Conservation (phyloP, 2,113 vertebrate species). For the Propithecus coquereli region DNA sequence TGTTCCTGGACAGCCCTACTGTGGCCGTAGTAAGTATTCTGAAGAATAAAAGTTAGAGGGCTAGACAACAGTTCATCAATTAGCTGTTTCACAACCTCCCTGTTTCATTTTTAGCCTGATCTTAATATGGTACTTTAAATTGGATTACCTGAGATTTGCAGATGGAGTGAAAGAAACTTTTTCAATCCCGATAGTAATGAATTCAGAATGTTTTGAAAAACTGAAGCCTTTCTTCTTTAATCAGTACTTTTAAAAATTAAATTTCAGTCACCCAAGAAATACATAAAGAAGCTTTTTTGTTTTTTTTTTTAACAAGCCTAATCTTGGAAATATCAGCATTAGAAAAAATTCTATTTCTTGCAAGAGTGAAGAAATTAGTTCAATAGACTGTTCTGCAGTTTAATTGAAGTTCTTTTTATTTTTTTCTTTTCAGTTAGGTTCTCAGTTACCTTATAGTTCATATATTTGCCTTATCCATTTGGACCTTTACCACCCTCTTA, state of each 20-base stretch:
- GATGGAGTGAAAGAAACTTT: not conserved
- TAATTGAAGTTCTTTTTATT: not conserved
- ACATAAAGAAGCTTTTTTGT: not conserved
- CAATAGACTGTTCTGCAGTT: not conserved
- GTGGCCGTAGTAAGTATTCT: conserved; percentile 91
- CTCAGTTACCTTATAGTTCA: not conserved
- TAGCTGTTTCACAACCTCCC: not conserved
- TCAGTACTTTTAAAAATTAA: not conserved
- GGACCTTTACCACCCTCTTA: not conserved
- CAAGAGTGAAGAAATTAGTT: not conserved
- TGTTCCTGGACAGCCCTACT: conserved; percentile 97
- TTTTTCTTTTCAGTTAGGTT: not conserved
- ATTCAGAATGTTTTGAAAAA: not conserved
- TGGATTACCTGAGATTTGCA: not conserved
- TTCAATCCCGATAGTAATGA: not conserved
- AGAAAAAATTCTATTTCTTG: not conserved
- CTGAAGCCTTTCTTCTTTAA: not conserved
- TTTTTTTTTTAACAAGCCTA: not conserved
- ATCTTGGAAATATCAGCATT: not conserved
- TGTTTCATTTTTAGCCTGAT: not conserved
- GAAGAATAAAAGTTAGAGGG: not conserved
- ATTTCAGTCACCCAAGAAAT: not conserved
- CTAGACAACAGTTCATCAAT: not conserved
- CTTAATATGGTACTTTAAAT: not conserved
- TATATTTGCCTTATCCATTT: not conserved